phyloP scores from a whole-genome alignment of 2,113 vertebrate genomes.

The Paracanthobrama guichenoti region DNA sequence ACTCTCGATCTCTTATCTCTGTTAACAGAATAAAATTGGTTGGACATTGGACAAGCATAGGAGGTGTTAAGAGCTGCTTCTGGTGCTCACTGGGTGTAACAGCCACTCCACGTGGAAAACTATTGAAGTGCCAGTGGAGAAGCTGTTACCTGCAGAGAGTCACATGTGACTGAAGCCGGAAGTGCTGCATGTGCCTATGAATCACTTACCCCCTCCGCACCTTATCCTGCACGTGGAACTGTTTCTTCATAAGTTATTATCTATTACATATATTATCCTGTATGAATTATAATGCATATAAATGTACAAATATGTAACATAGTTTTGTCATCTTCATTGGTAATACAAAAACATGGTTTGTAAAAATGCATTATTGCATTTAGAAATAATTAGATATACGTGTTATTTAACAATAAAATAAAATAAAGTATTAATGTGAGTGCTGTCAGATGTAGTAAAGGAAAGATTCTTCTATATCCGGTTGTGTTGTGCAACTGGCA shows the following conservation, averaged over 20 bases:
- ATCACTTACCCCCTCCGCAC: neutral
- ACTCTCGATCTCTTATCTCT: neutral
- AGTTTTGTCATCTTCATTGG: neutral
- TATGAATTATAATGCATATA: conserved; percentile 2
- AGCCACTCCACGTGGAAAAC: conserved; percentile 79
- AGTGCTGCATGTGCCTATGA: neutral
- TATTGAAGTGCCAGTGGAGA: conserved; percentile 75
- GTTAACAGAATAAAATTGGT: neutral
- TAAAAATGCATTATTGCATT: neutral
- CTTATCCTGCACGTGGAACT: neutral
- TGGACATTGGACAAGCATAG: conserved; percentile 26
- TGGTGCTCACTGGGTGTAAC: conserved; percentile 78
- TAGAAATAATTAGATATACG: neutral
- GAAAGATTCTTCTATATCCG: neutral
- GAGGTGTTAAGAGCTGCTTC: conserved; percentile 21
- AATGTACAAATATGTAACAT: neutral
- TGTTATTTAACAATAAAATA: neutral
- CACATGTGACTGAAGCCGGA: conserved; percentile 15
- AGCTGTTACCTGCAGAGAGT: conserved; percentile 67
- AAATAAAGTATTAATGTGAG: neutral
- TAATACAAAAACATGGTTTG: neutral
- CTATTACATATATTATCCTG: neutral
- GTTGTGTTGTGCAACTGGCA: neutral
- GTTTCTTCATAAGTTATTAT: neutral
- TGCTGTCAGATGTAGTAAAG: neutral